Base-by-base conservation (phyloP, 1,140 invertebrate genomes). In the Trachymyrmex cornetzi region DNA sequence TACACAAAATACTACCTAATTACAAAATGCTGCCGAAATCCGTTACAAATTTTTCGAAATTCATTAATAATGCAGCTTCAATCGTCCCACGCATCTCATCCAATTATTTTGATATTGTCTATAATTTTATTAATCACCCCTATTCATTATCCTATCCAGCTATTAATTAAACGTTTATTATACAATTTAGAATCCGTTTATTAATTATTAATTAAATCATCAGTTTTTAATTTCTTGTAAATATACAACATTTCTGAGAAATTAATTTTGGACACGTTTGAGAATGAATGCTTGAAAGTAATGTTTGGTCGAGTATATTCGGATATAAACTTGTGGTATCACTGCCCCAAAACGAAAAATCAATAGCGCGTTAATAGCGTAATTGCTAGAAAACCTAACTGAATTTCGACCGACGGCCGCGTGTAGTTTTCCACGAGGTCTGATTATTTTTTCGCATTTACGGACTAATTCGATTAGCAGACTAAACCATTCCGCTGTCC, bases 21-120 rank as follows among this genome's bases (percentile, higher is more conserved):
- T 84, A 72, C 67, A 88, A 87, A 89, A 91, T 48, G 67, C 57
- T 84, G 71, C 79, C 30, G 5, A 74, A 74, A 74, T n/a, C 48
- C 16, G n/a, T 72, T 53, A 48, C 3, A 71, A 71, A 22, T 7
- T 80, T 85, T 80, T 61, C 34, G 74, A 88, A 72, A 84, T 87
- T 61, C 79, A 77, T 89, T 91, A 91, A 63, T 69, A 67, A 85
- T 85, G 85, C 67, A 84, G 48, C 50, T 81, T 85, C 85, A 59
- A 59, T 81, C 69, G 77, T 81, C 79, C 89, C n/a, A n/a, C n/a
- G n/a, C n/a, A 50, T 85, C 72, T 44, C 63, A 74, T 88, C 84
- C 84, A 87, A 88, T 91, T 88, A 89, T 16, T 87, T 34, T 14
- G 24, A 19, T 12, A 19, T 30, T 48, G 16, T 57, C 44, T 61